Evolutionary conservation across 1,140 invertebrate genomes (phyloP).

Genomic region (Aphidius ervi): DNA sequence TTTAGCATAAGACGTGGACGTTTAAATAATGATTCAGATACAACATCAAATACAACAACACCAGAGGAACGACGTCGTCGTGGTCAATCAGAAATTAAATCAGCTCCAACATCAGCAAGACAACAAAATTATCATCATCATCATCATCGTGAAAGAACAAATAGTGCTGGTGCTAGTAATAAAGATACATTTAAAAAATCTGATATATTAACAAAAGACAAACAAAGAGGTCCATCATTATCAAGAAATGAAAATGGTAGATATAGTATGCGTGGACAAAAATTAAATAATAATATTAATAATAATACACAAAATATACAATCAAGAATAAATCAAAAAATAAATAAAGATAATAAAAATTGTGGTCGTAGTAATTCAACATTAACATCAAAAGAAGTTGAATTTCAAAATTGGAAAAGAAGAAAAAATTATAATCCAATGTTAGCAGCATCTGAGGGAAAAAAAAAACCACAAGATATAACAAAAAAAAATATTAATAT

Average conservation of each 20-base stretch:
- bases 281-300: slow-evolving; percentile 30
- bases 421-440: slow-evolving; percentile 87
- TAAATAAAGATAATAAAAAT: slow-evolving; percentile 34
- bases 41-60: slow-evolving; percentile 37
- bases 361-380: slow-evolving; percentile 60
- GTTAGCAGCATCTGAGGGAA: slow-evolving; percentile 79
- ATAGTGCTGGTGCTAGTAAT: slow-evolving; percentile 26
- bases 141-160: slow-evolving; percentile 26
- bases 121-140: slow-evolving; percentile 36
- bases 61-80: slow-evolving; percentile 36
- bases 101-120: slow-evolving; percentile 25
- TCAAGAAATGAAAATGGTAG: slow-evolving; percentile 62
- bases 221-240: slow-evolving; percentile 47
- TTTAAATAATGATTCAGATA: slow-evolving; percentile 38
- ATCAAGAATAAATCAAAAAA: slow-evolving; percentile 29
- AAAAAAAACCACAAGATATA: slow-evolving; percentile 52
- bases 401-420: slow-evolving; percentile 89
- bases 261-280: slow-evolving; percentile 58
- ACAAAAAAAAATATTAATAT: slow-evolving; percentile 46
- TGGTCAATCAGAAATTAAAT: slow-evolving; percentile 36
- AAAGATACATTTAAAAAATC: slow-evolving; percentile 34
- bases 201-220: slow-evolving; percentile 25
- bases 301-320: too few species aligned
- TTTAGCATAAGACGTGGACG: slow-evolving; percentile 41
- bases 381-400: slow-evolving; percentile 67